Conservation (phyloP, 2,113 vertebrate genomes). For the Crotalus viridis region DNA sequence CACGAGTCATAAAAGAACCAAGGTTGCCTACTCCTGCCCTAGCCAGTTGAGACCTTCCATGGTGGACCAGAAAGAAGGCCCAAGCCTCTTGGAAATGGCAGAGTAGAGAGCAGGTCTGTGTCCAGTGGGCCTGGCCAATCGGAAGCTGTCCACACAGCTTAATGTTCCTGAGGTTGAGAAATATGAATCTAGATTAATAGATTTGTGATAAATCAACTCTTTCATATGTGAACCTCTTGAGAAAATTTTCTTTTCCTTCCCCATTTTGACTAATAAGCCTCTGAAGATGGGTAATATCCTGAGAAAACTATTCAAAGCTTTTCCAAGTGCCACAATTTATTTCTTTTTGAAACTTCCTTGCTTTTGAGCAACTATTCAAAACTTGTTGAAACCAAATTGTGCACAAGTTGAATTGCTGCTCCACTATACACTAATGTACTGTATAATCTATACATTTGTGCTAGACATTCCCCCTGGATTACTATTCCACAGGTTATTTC, state of each 20-base stretch:
- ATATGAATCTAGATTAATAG: not conserved
- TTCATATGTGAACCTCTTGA: not conserved
- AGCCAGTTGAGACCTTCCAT: not conserved
- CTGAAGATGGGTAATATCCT: not conserved
- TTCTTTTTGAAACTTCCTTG: not conserved
- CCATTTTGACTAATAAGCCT: not conserved
- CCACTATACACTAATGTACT: not conserved
- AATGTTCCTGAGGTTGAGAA: not conserved
- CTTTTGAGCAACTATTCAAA: not conserved
- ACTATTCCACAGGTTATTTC: not conserved
- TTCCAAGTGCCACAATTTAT: not conserved
- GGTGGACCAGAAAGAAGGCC: too few relatives aligned
- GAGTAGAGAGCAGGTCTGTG: not conserved
- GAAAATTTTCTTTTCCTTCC: not conserved
- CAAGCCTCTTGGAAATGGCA: too few relatives aligned
- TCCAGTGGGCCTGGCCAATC: not conserved
- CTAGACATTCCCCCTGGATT: not conserved
- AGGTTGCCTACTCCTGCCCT: not conserved
- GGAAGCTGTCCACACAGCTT: not conserved
- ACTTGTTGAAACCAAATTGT: not conserved
- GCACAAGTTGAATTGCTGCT: not conserved
- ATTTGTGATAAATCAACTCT: not conserved
- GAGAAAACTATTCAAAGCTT: not conserved
- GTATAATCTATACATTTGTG: not conserved
- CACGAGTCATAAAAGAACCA: too few relatives aligned